Base-by-base conservation (phyloP, 2,113 vertebrate genomes). In the Pelodiscus sinensis region DNA sequence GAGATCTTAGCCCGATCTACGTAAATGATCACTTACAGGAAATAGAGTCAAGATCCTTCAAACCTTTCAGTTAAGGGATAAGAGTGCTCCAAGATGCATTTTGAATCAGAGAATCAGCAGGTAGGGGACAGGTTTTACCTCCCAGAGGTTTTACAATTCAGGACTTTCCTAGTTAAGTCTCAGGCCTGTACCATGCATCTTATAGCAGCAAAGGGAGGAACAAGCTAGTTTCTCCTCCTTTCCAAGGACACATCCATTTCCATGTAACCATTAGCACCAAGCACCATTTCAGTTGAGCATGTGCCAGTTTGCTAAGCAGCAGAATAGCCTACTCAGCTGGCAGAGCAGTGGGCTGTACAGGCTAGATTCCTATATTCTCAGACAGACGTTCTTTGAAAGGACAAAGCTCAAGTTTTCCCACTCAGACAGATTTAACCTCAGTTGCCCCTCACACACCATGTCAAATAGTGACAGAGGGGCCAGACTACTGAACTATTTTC, bases 341-440 rank as follows among this genome's bases (percentile, higher is more conserved):
- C 58, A 54, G 79, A 54, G 27, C 51, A 85, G 29, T 31, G 68
- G n/a, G 8, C 44, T n/a, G 77, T 3, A 56, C 3, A 56, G 19
- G 11, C 38, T 84, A 50, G 21, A 77, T 78, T 31, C 21, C n/a
- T 50, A 27, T 11, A 54, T 29, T 18, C 57, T 25, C 77, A 56
- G 52, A 71, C 77, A 56, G 52, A 71, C 60, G 52, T 52, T 44
- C n/a, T 85, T 44, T n/a, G n/a, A 24, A 56, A 90, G 9, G 15
- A 38, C 52, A 84, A 24, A 0, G 0, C 18, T n/a, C 65, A 71
- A 35, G n/a, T 29, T 73, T 84, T 16, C 54, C 21, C 24, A 62
- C 68, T 90, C 35, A 2, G 8, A 68, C 16, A 27, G 11, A 44
- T 0, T 0, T 25, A 21, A 16, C 16, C 18, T 44, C 16, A 38